A percentile compares a stretch with the other conserved stretches of the same genome.
phyloP scores from a whole-genome alignment of 2,113 vertebrate species.

The Cervus canadensis region DNA sequence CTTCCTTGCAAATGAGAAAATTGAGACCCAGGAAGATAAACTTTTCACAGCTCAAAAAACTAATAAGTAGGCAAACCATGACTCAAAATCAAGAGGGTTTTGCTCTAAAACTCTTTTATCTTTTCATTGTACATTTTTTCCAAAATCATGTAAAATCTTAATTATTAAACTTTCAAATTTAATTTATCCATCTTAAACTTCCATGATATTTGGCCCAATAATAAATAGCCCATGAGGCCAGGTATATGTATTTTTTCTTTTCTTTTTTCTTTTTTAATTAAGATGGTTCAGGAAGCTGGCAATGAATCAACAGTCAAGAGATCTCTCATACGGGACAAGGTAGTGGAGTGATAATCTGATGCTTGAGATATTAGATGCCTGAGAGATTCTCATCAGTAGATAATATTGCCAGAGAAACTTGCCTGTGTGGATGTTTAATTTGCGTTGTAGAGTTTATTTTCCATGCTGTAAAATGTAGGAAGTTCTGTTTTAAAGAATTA shows the following conservation, averaged over 20 bases:
- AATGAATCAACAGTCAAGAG: not conserved
- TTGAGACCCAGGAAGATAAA: not conserved
- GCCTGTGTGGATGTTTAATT: not conserved
- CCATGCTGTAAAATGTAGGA: not conserved
- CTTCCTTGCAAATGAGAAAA: constrained; percentile 8
- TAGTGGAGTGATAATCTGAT: constrained; percentile 26
- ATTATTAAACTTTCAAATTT: constrained; percentile 12
- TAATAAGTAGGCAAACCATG: not conserved
- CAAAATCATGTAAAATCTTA: not conserved
- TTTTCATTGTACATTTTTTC: constrained; percentile 2
- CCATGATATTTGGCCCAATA: not conserved
- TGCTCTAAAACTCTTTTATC: not conserved
- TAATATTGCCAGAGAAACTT: constrained; percentile 22
- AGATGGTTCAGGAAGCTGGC: not conserved
- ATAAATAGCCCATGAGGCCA: not conserved
- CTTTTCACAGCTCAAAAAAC: not conserved
- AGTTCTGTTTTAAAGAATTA: not conserved
- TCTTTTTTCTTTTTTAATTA: not conserved
- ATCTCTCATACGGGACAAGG: not conserved
- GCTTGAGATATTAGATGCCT: not conserved
- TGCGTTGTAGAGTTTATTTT: not conserved
- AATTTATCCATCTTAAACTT: not conserved
- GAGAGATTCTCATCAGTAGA: constrained; percentile 18
- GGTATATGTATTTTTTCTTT: not conserved
- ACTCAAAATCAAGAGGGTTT: not conserved